Evolutionary conservation across 1,140 invertebrate species (phyloP).

Genomic region (Maconellicoccus hirsutus): DNA sequence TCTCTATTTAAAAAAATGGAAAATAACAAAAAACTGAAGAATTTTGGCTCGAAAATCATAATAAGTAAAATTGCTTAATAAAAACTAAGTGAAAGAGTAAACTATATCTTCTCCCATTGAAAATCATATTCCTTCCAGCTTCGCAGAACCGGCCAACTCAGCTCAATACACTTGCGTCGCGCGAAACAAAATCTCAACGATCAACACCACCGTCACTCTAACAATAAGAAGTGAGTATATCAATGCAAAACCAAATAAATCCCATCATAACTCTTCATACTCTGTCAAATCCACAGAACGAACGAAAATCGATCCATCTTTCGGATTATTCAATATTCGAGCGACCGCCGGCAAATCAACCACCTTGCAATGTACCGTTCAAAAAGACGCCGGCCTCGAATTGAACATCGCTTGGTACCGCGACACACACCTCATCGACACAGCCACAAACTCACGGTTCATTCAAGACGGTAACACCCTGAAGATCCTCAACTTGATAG

Average conservation of each 20-base stretch:
- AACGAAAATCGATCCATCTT: slow-evolving; percentile 57
- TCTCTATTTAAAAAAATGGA: too few relatives aligned
- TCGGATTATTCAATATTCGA: slow-evolving; percentile 79
- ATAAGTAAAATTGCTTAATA: too few relatives aligned
- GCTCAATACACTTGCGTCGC: slow-evolving; percentile 84
- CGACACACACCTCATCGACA: slow-evolving; percentile 74
- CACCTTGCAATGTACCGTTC: slow-evolving; percentile 86
- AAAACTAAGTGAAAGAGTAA: too few relatives aligned
- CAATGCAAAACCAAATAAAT: slow-evolving; percentile 29
- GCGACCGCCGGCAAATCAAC: slow-evolving; percentile 73
- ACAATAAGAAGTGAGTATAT: slow-evolving; percentile 57
- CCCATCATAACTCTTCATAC: too few relatives aligned
- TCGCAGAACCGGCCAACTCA: slow-evolving; percentile 56
- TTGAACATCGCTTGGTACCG: slow-evolving; percentile 78
- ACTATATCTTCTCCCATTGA: too few relatives aligned
- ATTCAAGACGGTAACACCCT: slow-evolving; percentile 74
- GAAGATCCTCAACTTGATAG: slow-evolving; percentile 84
- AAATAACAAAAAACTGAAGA: too few relatives aligned
- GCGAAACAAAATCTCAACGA: slow-evolving; percentile 80
- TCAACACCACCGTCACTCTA: slow-evolving; percentile 61
- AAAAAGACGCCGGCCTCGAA: slow-evolving; percentile 64
- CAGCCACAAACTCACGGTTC: slow-evolving; percentile 71
- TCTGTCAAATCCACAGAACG: slow-evolving; percentile 42
- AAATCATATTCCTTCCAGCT: slow-evolving; percentile 4
- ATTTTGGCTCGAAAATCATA: too few relatives aligned